Evolutionary conservation across 2,113 vertebrate species (phyloP), one percentile per base, ranked within the genome.

Genomic region (Martes martes): DNA sequence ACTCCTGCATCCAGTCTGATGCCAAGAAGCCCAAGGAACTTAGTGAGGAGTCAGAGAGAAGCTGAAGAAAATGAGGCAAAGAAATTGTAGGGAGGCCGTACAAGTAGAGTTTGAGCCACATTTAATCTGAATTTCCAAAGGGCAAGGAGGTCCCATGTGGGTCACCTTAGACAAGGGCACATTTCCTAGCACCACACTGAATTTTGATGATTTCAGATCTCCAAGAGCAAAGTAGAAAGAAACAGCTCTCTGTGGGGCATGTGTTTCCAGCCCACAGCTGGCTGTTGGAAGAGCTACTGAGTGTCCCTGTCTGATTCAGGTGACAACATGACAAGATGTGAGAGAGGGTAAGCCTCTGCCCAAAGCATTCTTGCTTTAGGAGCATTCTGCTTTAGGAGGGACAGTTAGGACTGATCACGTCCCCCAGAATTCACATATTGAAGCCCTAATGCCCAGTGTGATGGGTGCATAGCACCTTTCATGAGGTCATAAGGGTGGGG

Each of bases 401-500:
- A 16, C 2, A 2, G 4, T 65, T 65, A 10, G 2, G 1, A 59
- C 9, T 36, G 19, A 61, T 18, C 8, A 3, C 11, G 18, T 14
- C 69, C 47, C 63, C 79, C 57, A 31, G 14, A 63, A 73, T 57
- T 36, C 52, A 10, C 45, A 19, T 0, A 15, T 5, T 23, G 55
- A 50, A 74, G 11, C 28, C 15, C 61, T 71, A 80, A 18, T 33
- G 21, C 6, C 36, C 39, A 24, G 3, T 33, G n/a, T 42, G 61
- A 26, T 11, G 33, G 8, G 19, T 21, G 76, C 45, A 42, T 28
- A 31, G 7, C 65, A 7, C 47, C 36, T 59, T 67, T 67, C 24
- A 36, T n/a, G 61, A 45, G 79, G 3, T 24, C 16, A 2, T 26
- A 39, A 79, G 87, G 23, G 39, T 6, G 67, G 47, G 4, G 9